Evolutionary conservation across 2,888 invertebrate genomes (phyloP).

Genomic region (Danaus chrysippus): DNA sequence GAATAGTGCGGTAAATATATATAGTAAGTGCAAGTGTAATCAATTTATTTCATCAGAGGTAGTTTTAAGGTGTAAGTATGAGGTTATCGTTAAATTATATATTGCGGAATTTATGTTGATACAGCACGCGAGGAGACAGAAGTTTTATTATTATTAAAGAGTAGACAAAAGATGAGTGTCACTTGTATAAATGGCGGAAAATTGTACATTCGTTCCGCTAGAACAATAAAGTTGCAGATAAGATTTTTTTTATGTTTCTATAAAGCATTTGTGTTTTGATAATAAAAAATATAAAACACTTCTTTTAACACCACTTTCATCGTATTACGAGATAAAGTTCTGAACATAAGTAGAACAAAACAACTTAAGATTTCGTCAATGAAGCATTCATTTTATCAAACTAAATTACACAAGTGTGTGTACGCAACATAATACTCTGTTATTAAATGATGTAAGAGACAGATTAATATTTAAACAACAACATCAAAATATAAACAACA

Average conservation of each 20-base stretch:
- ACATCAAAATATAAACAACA: too few species aligned
- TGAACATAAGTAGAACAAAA: not conserved
- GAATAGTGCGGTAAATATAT: too few species aligned
- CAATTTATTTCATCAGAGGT: too few species aligned
- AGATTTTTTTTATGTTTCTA: too few species aligned
- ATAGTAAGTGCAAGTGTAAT: too few species aligned
- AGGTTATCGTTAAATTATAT: too few species aligned
- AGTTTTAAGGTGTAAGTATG: too few species aligned
- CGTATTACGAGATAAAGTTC: not conserved
- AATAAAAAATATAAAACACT: not conserved
- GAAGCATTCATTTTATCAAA: slow-evolving; percentile 2
- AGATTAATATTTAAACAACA: too few species aligned
- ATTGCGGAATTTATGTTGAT: too few species aligned
- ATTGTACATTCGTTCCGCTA: not conserved
- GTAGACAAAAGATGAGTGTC: not conserved
- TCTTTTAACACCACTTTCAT: not conserved
- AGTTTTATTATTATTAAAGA: too few species aligned
- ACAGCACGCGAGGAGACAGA: too few species aligned
- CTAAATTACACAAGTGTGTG: not conserved
- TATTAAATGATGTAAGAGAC: slow-evolving; percentile 2
- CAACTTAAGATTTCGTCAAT: not conserved
- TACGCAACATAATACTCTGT: not conserved
- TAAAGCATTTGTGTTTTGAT: not conserved
- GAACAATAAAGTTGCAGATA: not conserved
- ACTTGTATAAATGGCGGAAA: not conserved